Base-by-base conservation (phyloP, 2,113 vertebrate species). In the Ctenomys sociabilis region DNA sequence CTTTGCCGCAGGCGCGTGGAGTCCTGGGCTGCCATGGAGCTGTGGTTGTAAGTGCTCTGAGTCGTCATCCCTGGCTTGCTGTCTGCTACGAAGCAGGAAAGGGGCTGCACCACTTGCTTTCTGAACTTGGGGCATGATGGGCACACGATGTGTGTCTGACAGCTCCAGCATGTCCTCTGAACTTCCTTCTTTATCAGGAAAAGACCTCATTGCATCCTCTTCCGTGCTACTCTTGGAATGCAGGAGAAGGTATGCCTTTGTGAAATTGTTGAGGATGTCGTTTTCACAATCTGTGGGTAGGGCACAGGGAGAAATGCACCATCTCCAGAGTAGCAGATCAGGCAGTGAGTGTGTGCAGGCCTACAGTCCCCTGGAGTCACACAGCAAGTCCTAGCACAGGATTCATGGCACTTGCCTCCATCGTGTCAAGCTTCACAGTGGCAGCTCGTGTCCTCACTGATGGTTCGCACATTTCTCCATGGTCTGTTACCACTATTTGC, bases 321-420 rank as follows among this genome's bases (percentile, higher is more conserved):
- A 99, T 99, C 99, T 99, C 99, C 99, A 0, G 99, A 99, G 98
- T 99, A 99, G 98, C 99, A 99, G 92, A 99, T 99, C 3, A 99
- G 99, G 40, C 99, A 99, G 99, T 32, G 99, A 99, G 88, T 99
- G 99, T 99, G 99, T 99, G 96, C 99, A 99, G 54, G 99, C 99
- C 98, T 99, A 99, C 97, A 99, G 97, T 97, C 99, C 99, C 72
- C 12, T 37, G 13, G 37, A 43, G 72, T 43, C 72, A 26, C 14
- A 24, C 40, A 43, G 72, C 24, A 13, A 26, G 72, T 43, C 22
- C 37, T 43, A 40, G 72, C 24, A 28, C 37, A 75, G 72, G 37
- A 43, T 43, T 22, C 37, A 12, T 22, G 37, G 12, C 37, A 11
- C 26, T 73, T 24, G 24, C 43, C 37, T 24, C 72, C 22, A 6